phyloP scores from a whole-genome alignment of 2,113 vertebrate species.

The Ailuropoda melanoleuca region DNA sequence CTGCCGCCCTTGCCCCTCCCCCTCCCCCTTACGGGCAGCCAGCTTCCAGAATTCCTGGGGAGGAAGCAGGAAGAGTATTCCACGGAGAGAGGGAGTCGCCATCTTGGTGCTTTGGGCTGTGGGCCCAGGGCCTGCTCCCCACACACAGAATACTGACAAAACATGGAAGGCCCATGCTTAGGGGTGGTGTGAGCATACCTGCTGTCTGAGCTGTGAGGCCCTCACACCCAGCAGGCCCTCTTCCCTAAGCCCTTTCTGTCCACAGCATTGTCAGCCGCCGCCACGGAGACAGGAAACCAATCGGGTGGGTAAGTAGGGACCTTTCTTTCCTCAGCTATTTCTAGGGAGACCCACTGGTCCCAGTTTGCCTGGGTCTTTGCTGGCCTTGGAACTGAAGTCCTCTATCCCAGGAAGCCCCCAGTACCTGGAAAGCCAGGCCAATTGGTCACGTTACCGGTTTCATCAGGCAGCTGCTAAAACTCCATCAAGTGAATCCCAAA shows the following conservation, averaged over 20 bases:
- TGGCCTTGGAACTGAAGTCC: neutral
- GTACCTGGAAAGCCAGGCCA: no score
- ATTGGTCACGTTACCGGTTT: neutral
- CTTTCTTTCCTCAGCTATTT: neutral
- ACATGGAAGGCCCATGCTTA: neutral
- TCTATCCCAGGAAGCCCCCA: neutral
- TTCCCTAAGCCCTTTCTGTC: neutral
- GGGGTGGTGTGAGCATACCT: neutral
- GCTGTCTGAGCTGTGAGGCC: neutral
- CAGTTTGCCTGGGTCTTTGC: neutral
- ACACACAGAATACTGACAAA: fast-evolving
- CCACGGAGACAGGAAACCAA: neutral
- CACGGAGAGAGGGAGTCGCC: neutral
- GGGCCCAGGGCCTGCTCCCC: neutral
- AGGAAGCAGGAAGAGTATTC: neutral
- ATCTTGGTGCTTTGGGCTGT: neutral
- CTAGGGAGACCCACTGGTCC: neutral
- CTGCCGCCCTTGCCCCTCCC: neutral
- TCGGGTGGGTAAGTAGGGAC: neutral
- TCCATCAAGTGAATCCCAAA: neutral
- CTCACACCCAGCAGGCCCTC: no score
- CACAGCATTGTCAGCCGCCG: neutral
- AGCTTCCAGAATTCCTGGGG: neutral
- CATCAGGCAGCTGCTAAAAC: neutral
- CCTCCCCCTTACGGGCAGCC: neutral